Evolutionary conservation across 2,113 vertebrate genomes (phyloP).

Genomic region (Bungarus multicinctus): DNA sequence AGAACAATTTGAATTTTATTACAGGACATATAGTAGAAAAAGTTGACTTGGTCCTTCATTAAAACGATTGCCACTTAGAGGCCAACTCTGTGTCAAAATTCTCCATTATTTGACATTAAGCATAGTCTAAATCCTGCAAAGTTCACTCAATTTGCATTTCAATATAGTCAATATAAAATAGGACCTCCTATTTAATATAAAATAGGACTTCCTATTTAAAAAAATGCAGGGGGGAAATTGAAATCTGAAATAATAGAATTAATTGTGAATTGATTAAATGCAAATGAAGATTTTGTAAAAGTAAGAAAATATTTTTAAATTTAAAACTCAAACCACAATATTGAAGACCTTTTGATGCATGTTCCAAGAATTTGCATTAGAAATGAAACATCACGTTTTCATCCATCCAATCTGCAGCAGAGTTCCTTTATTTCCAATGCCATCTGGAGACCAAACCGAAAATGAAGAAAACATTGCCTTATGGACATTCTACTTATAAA

Average conservation of each 20-base stretch:
- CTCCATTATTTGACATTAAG: neutral
- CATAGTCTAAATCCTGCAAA: neutral
- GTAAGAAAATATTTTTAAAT: neutral
- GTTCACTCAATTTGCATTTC: neutral
- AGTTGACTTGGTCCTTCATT: neutral
- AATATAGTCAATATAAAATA: neutral
- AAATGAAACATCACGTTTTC: neutral
- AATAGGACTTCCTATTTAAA: neutral
- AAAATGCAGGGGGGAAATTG: neutral
- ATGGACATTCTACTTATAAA: neutral
- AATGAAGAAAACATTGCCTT: neutral
- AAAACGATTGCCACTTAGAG: neutral
- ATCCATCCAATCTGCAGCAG: neutral
- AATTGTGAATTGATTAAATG: neutral
- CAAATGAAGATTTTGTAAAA: neutral
- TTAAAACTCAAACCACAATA: neutral
- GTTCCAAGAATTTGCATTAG: neutral
- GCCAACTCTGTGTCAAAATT: neutral
- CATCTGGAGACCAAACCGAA: neutral
- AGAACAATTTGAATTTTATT: neutral
- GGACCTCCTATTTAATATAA: neutral
- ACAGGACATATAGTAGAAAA: neutral
- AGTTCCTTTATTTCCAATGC: neutral
- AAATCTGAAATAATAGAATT: neutral
- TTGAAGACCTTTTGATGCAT: neutral